Base-by-base conservation (phyloP, 2,888 invertebrate genomes). In the Pollenia angustigena region DNA sequence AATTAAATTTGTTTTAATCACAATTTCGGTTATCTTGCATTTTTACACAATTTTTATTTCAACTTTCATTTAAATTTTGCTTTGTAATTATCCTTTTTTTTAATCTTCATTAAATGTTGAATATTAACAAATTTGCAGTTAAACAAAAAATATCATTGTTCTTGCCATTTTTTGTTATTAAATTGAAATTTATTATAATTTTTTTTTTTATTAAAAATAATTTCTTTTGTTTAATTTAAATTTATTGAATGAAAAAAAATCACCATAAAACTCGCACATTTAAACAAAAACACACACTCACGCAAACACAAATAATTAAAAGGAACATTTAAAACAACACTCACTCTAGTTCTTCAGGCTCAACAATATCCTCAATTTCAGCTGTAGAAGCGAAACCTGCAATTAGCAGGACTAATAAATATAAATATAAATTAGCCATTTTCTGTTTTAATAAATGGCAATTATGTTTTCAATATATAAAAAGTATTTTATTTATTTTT, bases 361-460 rank as follows among this genome's bases (percentile, higher is more conserved):
- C 82, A 11, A 80, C 87, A 81, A 85, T 80, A 74, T 88, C 85
- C 44, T 50, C 85, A 74, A 58, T 68, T 62, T 88, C 88, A 10
- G 58, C 60, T 42, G 72, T 68, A 50, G 68, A 69, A 12, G 64
- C 83, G 56, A 72, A 40, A 42, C 66, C 81, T 62, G 66, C 71
- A 76, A 84, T 76, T 81, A 87, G 81, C 74, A 87, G 79, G 72
- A 84, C 81, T 54, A 76, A 66, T 16, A 75, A 12, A 56, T 78
- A 87, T 62, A 81, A 76, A 87, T 81, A 87, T 60, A 84, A 76
- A 81, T 87, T 84, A 72, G 83, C 87, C 87, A 87, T 86, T 80
- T 60, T 69, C 62, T 16, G 4, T 32, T 32, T 52, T 56, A 72
- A 60, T 12, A 54, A 68, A 79, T 60, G 84, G 71, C 81, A 81